Conservation (phyloP, 2,797 vertebrate genomes). For the Anisognathus igniventris region DNA sequence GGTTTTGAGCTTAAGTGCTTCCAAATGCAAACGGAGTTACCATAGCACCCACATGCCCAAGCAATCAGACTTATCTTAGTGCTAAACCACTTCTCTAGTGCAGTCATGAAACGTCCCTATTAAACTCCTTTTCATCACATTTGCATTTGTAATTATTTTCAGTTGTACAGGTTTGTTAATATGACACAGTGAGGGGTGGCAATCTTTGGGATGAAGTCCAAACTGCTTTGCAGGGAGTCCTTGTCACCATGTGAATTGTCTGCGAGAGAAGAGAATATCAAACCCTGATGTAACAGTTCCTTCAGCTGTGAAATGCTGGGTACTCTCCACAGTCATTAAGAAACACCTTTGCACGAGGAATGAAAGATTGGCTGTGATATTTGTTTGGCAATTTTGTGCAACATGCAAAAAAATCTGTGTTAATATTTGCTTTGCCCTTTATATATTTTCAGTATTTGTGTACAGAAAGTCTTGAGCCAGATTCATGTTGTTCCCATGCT, state of each 20-base stretch:
- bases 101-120: slow-evolving; percentile 16
- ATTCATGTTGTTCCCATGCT: fast-evolving
- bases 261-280: not conserved
- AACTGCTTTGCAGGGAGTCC: not conserved
- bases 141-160: slow-evolving; percentile 35
- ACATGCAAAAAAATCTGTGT: not conserved
- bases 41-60: slow-evolving; percentile 70
- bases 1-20: slow-evolving; percentile 66
- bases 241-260: not conserved
- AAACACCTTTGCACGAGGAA: not conserved
- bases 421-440: not conserved
- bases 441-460: not conserved
- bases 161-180: not conserved
- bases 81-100: slow-evolving; percentile 83
- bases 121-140: slow-evolving; percentile 1
- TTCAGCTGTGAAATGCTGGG: not conserved
- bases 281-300: not conserved
- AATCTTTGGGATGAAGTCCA: not conserved
- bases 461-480: not conserved
- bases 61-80: slow-evolving; percentile 73
- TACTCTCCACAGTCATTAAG: not conserved
- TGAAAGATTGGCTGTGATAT: not conserved
- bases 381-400: not conserved
- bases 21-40: slow-evolving; percentile 78
- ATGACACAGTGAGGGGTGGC: not conserved